These are phyloP conservation scores for Lytechinus variegatus DNA, from an alignment of 35 echinoderm and acorn worm species.

Conservation along the genomic window DNA sequence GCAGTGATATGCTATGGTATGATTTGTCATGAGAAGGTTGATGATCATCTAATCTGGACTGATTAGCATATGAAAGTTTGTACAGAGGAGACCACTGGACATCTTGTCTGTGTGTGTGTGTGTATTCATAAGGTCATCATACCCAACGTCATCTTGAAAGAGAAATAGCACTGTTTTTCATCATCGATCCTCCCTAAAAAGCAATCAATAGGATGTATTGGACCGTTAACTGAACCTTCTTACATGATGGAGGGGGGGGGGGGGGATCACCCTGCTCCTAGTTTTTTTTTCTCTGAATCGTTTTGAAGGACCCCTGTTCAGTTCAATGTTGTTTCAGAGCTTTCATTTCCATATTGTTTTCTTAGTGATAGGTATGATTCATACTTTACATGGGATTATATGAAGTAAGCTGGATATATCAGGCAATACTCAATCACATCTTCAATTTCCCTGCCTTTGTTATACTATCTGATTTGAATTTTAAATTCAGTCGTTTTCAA, in stretches of 20 bases:
- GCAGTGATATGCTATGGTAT: neutral
- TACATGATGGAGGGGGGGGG: neutral
- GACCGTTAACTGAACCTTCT: neutral
- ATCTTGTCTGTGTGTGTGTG: neutral
- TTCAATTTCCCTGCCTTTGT: neutral
- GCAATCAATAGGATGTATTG: conserved; percentile 15
- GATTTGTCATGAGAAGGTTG: neutral
- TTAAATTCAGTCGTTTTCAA: too few species aligned
- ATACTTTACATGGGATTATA: neutral
- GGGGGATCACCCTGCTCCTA: neutral
- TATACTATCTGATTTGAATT: neutral
- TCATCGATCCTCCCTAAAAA: neutral
- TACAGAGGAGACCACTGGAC: neutral
- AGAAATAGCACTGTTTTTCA: neutral
- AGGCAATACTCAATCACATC: neutral
- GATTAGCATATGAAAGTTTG: neutral
- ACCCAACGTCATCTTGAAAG: neutral
- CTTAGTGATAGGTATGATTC: neutral
- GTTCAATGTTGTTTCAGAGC: neutral
- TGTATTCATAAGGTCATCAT: neutral
- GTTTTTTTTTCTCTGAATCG: neutral
- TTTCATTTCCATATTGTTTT: neutral
- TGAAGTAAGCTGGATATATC: neutral
- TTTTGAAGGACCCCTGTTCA: neutral
- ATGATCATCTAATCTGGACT: neutral